Evolutionary conservation across 1,140 invertebrate species (phyloP).

Genomic region (Samia ricini): DNA sequence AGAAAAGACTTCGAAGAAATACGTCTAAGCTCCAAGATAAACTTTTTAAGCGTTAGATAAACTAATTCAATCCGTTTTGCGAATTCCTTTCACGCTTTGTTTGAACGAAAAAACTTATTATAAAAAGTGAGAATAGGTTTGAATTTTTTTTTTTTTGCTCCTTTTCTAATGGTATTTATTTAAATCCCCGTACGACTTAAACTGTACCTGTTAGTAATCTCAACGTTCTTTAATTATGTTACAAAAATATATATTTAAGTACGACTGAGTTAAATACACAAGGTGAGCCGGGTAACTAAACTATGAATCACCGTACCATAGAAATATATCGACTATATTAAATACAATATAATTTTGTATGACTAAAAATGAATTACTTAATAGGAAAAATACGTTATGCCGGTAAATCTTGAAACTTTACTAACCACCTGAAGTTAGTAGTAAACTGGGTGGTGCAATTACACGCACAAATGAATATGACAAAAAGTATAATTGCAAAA

Average conservation of each 20-base stretch:
- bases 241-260: conserved; percentile 62
- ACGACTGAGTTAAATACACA: conserved; percentile 45
- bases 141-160: conserved; percentile 58
- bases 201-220: conserved; percentile 64
- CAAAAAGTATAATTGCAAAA: conserved; percentile 46
- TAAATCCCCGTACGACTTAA: conserved; percentile 65
- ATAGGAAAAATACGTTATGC: conserved; percentile 11
- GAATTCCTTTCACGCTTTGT: conserved; percentile 55
- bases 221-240: conserved; percentile 12
- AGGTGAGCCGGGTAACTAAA: conserved; percentile 11
- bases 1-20: background rate
- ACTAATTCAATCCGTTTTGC: conserved; percentile 62
- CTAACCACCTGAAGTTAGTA: conserved; percentile 14
- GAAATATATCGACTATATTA: background rate
- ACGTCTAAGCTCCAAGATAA: conserved; percentile 44
- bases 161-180: conserved; percentile 69
- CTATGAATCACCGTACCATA: background rate
- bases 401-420: conserved; percentile 20
- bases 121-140: conserved; percentile 30
- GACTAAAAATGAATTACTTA: conserved; percentile 17
- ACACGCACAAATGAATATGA: conserved; percentile 54
- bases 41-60: conserved; percentile 49
- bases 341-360: conserved; percentile 21
- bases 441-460: conserved; percentile 52
- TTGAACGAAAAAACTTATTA: conserved; percentile 40